Evolutionary conservation across 2,888 invertebrate genomes (phyloP), one percentile per base, ranked within the genome.

Genomic region (Neoascia interrupta): DNA sequence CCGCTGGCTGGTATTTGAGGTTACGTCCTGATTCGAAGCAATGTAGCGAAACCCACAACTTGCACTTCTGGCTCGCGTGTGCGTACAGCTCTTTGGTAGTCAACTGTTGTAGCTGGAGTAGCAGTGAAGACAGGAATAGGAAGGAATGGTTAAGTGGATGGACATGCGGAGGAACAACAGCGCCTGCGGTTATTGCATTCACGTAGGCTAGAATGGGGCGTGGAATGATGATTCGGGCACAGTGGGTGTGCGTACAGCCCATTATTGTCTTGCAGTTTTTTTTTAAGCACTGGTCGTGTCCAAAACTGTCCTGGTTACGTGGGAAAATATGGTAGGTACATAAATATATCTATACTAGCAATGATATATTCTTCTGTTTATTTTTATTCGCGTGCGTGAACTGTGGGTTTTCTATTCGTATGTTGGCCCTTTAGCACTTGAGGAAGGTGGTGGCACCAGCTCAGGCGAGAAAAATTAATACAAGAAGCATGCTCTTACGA

Each of bases 191-290:
- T 43, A 36, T 23, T 18, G 34, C 41, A 51, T 45, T 53, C 23
- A 51, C 26, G 53, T 60, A 28, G 51, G 41, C 18, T 16, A 41
- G 23, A 60, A 43, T 51, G 49, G 60, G 69, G 69, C 69, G 69
- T 60, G 69, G 58, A 69, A 60, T 16, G 58, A 69, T 69, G 69
- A 51, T 69, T 36, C 51, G 34, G 31, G 23, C 39, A 21, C 49
- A 51, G 51, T 41, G 31, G 56, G 68, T 37, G 41, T 43, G 15
- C 18, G 18, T 53, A 53, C 34, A 43, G 41, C n/a, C n/a, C n/a
- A n/a, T n/a, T n/a, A n/a, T n/a, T n/a, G n/a, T n/a, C n/a, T n/a
- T n/a, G n/a, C n/a, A n/a, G n/a, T n/a, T n/a, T n/a, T n/a, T n/a
- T n/a, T n/a, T n/a, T n/a, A n/a, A n/a, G n/a, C n/a, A n/a, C n/a